Evolutionary conservation across 2,888 invertebrate genomes (phyloP), one percentile per base, ranked within the genome.

Genomic region (Proisotoma minuta): DNA sequence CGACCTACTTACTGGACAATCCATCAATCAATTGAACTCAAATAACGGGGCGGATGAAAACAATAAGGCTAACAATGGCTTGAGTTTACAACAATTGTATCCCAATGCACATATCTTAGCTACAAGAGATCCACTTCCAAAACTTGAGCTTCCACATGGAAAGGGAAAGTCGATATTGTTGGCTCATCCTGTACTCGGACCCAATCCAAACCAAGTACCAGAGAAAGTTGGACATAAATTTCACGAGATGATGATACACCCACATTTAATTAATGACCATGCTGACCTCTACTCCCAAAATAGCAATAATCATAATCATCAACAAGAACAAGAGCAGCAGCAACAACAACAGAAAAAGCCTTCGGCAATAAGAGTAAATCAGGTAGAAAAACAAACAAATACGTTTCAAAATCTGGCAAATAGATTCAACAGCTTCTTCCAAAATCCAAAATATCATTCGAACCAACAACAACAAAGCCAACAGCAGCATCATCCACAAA

Each of bases 131-230:
- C 49, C 26, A 22, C 20, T 49, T 4, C 49, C 22, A 4, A 20
- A 49, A 49, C 43, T 43, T n/a, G 43, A 43, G 18, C 26, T 34
- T 12, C 57, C 57, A 26, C 18, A 43, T 22, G 48, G 27, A 3
- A 23, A 18, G 23, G 28, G 57, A 10, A 23, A 56, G 18, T 29
- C 34, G 8, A 23, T 39, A n/a, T 22, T 52, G 26, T 26, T 52
- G 10, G 39, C 53, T 27, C 60, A 51, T 24, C 51, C 51, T 8
- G 43, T 52, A 12, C 48, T 49, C 39, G 53, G 24, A 23, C 52
- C 52, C 47, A 60, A 34, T 39, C 49, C 20, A 58, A 61, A 1
- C 23, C 49, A 3, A 24, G 18, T 47, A 5, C 43, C 43, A 20
- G 43, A 43, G 18, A 43, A n/a, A 12, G 10, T n/a, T 5, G 43